A percentile compares a stretch with the other conserved stretches of the same genome.
Conservation (phyloP, 2,113 vertebrate species). For the Microcebus lehilahytsara region DNA sequence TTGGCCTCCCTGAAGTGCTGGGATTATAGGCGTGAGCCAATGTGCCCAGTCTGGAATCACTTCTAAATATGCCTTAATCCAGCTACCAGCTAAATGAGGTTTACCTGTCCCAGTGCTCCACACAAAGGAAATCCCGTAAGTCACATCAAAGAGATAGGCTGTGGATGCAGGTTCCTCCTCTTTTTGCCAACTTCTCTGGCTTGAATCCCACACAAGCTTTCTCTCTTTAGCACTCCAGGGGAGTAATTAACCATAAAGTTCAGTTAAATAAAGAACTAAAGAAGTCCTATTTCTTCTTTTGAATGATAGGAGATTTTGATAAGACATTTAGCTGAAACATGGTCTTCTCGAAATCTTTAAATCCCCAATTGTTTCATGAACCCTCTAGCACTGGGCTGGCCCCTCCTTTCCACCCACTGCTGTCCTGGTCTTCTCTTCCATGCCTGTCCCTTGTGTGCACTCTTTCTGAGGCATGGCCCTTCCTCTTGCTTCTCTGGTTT, state of each 20-base stretch:
- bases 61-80: slow-evolving; percentile 15
- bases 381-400: neutral
- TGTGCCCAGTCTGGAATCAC: neutral
- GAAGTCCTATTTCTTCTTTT: neutral
- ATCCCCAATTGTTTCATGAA: neutral
- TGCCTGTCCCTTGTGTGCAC: neutral
- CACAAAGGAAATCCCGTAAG: neutral
- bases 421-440: neutral
- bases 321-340: neutral
- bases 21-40: too few species aligned
- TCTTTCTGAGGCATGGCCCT: neutral
- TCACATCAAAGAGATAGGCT: neutral
- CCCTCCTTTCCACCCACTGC: neutral
- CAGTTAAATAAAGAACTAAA: neutral
- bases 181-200: neutral
- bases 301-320: neutral
- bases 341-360: neutral
- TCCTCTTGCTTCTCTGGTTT: neutral
- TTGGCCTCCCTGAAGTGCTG: too few species aligned
- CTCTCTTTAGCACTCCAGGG: neutral
- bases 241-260: neutral
- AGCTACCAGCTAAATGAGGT: neutral
- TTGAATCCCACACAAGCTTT: neutral
- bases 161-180: neutral
- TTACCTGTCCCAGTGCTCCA: neutral